A percentile compares a stretch with the other conserved stretches of the same genome.
These are phyloP conservation scores for Ophioninae sp. DNA, from an alignment of 2,888 invertebrate genomes.

Conservation along the genomic window DNA sequence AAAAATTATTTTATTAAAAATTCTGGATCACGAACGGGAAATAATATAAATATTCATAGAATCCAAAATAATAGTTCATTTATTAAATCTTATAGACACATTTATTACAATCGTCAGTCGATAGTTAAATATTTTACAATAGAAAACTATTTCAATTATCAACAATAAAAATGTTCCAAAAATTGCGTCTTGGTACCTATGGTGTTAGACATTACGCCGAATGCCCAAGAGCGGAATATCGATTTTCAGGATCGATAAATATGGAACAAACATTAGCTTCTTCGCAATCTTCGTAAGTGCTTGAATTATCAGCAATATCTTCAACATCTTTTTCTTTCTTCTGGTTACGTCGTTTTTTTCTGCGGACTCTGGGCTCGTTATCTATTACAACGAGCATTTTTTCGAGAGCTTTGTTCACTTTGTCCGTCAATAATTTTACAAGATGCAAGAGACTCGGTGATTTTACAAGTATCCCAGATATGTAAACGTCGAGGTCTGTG, in stretches of 20 bases:
- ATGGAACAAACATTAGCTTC: conserved; percentile 40
- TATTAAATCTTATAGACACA: background rate
- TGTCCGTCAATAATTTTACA: conserved; percentile 69
- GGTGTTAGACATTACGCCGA: background rate
- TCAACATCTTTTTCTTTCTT: conserved; percentile 26
- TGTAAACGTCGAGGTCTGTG: conserved; percentile 82
- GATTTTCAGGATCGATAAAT: conserved; percentile 68
- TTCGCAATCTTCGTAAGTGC: conserved; percentile 63
- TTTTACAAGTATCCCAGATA: conserved; percentile 76
- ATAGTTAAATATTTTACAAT: background rate
- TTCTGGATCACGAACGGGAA: background rate
- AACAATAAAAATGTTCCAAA: background rate
- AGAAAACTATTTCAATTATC: background rate
- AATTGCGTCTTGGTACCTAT: background rate
- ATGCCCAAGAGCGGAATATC: conserved; percentile 60
- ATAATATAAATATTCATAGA: background rate
- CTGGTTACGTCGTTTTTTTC: conserved; percentile 68
- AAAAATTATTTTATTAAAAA: background rate
- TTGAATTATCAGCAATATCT: background rate
- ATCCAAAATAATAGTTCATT: background rate
- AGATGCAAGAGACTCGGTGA: conserved; percentile 76
- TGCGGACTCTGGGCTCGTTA: conserved; percentile 44
- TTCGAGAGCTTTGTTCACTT: conserved; percentile 64
- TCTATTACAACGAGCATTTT: conserved; percentile 34
- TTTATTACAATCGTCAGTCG: background rate